A percentile compares a stretch with the other conserved stretches of the same genome.
phyloP scores from a whole-genome alignment of 2,888 invertebrate genomes.

The Melanophora roralis region DNA sequence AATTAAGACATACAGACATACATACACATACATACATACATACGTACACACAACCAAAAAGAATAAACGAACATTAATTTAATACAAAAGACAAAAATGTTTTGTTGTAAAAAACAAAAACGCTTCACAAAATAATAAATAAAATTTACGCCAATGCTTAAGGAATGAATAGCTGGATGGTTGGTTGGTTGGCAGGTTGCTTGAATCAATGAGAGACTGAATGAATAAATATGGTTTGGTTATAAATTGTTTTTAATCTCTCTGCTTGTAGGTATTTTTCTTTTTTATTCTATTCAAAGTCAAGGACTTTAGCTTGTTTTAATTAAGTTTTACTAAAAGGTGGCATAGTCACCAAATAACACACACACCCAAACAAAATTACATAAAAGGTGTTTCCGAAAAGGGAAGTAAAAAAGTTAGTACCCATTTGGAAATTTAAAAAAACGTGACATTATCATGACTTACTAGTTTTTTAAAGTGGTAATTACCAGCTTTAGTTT shows the following conservation, averaged over 20 bases:
- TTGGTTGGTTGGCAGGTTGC: neutral
- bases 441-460: neutral
- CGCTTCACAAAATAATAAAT: slow-evolving; percentile 49
- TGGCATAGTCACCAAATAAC: slow-evolving; percentile 27
- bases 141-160: slow-evolving; percentile 51
- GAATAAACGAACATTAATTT: slow-evolving; percentile 24
- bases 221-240: slow-evolving; percentile 37
- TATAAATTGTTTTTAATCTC: slow-evolving; percentile 32
- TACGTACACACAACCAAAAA: slow-evolving; percentile 19
- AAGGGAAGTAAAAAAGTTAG: neutral
- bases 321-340: slow-evolving; percentile 58
- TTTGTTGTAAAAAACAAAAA: neutral
- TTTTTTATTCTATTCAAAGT: slow-evolving; percentile 48
- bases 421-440: neutral
- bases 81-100: slow-evolving; percentile 4
- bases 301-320: slow-evolving; percentile 60
- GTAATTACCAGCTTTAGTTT: no score
- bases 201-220: neutral
- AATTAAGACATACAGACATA: slow-evolving; percentile 3
- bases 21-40: no score
- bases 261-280: neutral
- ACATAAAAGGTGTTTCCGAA: slow-evolving; percentile 27
- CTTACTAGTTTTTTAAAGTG: no score
- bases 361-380: neutral
- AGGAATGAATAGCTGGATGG: slow-evolving; percentile 4